Conservation (phyloP, 2,113 vertebrate species). For the Pelvicachromis taeniatus region DNA sequence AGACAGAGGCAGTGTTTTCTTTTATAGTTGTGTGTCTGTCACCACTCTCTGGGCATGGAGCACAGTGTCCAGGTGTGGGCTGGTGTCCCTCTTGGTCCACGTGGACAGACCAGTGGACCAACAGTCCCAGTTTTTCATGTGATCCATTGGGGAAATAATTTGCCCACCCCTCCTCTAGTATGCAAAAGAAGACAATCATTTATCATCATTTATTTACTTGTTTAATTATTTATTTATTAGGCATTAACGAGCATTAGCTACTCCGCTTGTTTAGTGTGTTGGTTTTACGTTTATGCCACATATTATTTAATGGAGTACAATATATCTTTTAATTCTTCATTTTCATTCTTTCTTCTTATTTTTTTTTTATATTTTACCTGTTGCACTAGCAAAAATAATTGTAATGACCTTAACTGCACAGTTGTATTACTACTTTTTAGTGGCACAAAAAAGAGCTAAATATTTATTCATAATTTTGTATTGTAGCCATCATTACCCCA, state of each 20-base stretch:
- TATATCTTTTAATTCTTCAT: background rate
- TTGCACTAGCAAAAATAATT: background rate
- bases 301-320: background rate
- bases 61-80: background rate
- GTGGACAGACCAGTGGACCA: background rate
- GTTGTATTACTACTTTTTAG: background rate
- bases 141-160: no score
- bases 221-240: background rate
- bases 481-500: no score
- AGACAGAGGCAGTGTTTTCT: background rate
- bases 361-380: background rate
- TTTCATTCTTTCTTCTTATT: background rate
- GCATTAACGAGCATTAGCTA: background rate
- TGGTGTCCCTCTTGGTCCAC: background rate
- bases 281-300: background rate
- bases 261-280: background rate
- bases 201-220: background rate
- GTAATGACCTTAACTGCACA: background rate
- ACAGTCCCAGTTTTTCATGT: no score
- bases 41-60: background rate
- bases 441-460: background rate
- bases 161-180: no score
- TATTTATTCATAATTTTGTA: background rate
- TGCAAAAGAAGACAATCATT: no score
- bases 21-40: background rate